Evolutionary conservation across 2,113 vertebrate genomes (phyloP), one percentile per base, ranked within the genome.

Genomic region (Epinephelus fuscoguttatus): DNA sequence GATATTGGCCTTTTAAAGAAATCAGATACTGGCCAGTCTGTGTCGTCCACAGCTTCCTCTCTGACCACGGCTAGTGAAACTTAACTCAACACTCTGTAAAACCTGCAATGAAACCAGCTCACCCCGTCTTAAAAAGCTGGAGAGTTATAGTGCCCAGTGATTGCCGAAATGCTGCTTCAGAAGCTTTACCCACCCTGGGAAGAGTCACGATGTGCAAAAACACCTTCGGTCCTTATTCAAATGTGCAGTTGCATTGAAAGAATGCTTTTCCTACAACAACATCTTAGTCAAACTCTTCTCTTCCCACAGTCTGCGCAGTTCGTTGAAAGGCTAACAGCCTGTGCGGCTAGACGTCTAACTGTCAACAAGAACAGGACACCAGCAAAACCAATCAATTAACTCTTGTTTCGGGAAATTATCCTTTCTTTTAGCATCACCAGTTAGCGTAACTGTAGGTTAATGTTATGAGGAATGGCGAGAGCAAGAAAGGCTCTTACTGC

Each of bases 31-130:
- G 74, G 59, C 52, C 53, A 21, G 63, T 70, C 40, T 57, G 37
- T 77, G 62, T 71, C 59, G 15, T 89, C 75, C 56, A 13, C n/a
- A 37, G 63, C 45, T 76, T 78, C 70, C 74, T 84, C 14, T 11
- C 70, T 37, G 70, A 90, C 84, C 82, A 74, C 88, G 88, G 81
- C 81, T 53, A 63, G 87, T 88, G 84, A 89, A 88, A 86, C 77
- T 76, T 49, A 84, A 88, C 85, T 78, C 84, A 81, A 84, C 82
- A 90, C 68, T 82, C 85, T 88, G 87, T 92, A 86, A 92, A 91
- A 91, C 12, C n/a, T 57, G 49, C 85, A 87, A 42, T 91, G 85
- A 90, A 91, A 85, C 57, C 6, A n/a, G 27, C 64, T 71, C 72
- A 40, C 23, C 33, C 72, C 27, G 14, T 83, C 67, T 77, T 71